A percentile compares a stretch with the other conserved stretches of the same genome.
These are phyloP conservation scores for Lanistes nyassanus DNA, from an alignment of 1,140 invertebrate species.

Conservation along the genomic window DNA sequence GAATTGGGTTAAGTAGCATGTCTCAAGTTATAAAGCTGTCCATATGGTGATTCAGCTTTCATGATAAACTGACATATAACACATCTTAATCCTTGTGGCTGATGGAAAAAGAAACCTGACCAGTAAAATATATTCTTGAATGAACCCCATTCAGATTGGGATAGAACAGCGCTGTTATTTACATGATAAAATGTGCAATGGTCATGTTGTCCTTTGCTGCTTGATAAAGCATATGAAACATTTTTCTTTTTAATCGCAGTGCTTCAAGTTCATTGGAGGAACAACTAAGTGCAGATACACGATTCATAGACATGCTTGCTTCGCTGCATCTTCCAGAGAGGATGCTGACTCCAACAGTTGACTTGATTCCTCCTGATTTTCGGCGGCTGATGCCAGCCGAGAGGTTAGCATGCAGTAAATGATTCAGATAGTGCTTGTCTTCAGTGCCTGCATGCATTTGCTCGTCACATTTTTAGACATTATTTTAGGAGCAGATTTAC, in stretches of 20 bases:
- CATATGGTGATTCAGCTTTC: no score
- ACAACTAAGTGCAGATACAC: conserved; percentile 43
- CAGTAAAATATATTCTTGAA: not conserved
- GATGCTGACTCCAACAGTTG: conserved; percentile 42
- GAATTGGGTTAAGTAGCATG: not conserved
- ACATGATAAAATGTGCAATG: not conserved
- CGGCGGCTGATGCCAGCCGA: conserved; percentile 29
- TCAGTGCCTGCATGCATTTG: no score
- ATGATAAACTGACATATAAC: no score
- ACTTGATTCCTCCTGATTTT: conserved; percentile 54
- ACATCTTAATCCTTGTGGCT: not conserved
- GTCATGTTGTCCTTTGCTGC: not conserved
- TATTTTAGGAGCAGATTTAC: no score
- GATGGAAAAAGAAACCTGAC: not conserved
- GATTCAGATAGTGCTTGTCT: no score
- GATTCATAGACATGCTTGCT: conserved; percentile 44
- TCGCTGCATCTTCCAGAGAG: conserved; percentile 30
- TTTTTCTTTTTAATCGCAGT: not conserved
- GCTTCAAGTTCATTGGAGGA: conserved; percentile 35
- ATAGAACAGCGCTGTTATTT: not conserved
- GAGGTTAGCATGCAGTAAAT: no score
- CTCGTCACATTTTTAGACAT: no score
- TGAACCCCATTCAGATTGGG: not conserved
- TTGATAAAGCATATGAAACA: no score
- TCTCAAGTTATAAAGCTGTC: no score